phyloP scores from a whole-genome alignment of 2,888 invertebrate genomes.

The Acronicta leporina region DNA sequence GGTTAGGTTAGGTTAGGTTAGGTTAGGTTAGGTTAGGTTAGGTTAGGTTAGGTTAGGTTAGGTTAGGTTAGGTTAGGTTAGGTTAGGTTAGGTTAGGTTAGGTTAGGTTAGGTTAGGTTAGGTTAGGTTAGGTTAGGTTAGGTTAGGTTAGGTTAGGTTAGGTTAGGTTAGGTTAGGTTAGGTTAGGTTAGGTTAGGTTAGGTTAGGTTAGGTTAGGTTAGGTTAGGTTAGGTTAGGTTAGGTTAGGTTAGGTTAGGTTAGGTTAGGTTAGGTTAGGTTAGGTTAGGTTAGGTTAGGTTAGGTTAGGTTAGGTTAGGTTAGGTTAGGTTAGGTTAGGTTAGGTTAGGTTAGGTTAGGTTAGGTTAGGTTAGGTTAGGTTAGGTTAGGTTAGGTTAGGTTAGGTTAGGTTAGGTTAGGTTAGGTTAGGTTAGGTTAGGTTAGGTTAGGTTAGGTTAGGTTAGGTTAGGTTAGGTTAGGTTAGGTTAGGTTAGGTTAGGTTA shows the following conservation, averaged over 20 bases:
- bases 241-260: no score
- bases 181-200: slow-evolving; percentile 10
- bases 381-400: slow-evolving; percentile 17
- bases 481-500: slow-evolving; percentile 22
- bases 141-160: slow-evolving; percentile 21
- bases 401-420: slow-evolving; percentile 16
- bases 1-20: slow-evolving; percentile 36
- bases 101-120: slow-evolving; percentile 17
- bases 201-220: slow-evolving; percentile 1
- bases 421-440: slow-evolving; percentile 28
- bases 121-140: slow-evolving; percentile 18
- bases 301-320: slow-evolving; percentile 15
- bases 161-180: slow-evolving; percentile 20
- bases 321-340: slow-evolving; percentile 17
- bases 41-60: slow-evolving; percentile 19
- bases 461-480: slow-evolving; percentile 22
- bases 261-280: no score
- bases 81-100: slow-evolving; percentile 20
- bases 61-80: slow-evolving; percentile 20
- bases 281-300: slow-evolving; percentile 7
- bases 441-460: slow-evolving; percentile 28
- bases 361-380: slow-evolving; percentile 17
- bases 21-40: slow-evolving; percentile 20
- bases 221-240: no score
- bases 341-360: slow-evolving; percentile 17